Conservation (phyloP, 2,113 vertebrate species). For the Carettochelys insculpta region DNA sequence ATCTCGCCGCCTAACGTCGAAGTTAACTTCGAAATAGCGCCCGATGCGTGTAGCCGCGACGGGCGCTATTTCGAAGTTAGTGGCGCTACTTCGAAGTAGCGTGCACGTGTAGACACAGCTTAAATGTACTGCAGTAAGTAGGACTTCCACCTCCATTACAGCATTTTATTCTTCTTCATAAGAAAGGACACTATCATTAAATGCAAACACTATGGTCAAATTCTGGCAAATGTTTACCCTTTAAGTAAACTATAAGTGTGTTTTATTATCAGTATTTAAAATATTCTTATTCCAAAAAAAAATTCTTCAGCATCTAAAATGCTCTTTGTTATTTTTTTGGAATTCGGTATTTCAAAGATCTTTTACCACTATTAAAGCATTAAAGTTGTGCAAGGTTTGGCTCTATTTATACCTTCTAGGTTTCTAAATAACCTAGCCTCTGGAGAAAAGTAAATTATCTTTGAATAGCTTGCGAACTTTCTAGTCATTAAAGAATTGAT, state of each 20-base stretch:
- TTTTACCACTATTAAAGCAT: not conserved
- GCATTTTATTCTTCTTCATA: not conserved
- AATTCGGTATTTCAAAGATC: not conserved
- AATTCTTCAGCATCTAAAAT: not conserved
- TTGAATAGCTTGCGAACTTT: not conserved
- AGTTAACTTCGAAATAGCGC: no score
- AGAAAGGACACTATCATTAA: not conserved
- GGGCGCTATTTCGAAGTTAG: no score
- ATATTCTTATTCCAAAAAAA: not conserved
- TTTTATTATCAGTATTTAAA: not conserved
- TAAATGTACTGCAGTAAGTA: not conserved
- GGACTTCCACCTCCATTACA: not conserved
- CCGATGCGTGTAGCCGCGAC: no score
- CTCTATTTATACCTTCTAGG: accelerated
- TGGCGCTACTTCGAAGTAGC: no score
- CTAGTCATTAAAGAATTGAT: not conserved
- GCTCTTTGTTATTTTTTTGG: not conserved
- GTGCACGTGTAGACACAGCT: no score
- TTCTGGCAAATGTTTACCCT: accelerated
- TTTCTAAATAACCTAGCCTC: not conserved
- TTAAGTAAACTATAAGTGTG: not conserved
- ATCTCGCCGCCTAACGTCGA: no score
- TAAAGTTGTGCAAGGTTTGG: not conserved
- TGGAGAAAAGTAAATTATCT: not conserved
- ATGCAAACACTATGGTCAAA: not conserved